Conservation (phyloP, 2,888 invertebrate genomes). For the Stratiomys singularior region DNA sequence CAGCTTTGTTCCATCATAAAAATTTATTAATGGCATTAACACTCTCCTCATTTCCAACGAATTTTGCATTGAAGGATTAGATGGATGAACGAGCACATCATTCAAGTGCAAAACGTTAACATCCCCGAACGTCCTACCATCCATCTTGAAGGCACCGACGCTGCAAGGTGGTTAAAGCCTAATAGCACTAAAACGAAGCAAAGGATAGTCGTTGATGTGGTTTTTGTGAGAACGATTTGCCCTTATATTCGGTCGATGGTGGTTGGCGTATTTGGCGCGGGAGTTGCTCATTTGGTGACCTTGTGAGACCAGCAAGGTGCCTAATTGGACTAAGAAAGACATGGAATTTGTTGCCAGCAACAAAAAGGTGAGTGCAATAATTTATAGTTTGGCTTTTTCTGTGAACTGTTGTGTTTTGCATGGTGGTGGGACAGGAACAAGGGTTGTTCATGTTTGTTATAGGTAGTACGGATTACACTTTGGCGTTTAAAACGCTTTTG, state of each 20-base stretch:
- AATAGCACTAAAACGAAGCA: background rate
- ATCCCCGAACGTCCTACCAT: background rate
- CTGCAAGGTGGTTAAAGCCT: background rate
- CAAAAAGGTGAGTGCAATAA: constrained; percentile 43
- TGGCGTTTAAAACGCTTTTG: too few relatives aligned
- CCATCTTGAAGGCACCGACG: too few relatives aligned
- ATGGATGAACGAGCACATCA: constrained; percentile 18
- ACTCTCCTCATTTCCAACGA: background rate
- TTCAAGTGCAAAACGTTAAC: constrained; percentile 12
- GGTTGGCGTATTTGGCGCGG: background rate
- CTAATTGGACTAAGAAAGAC: constrained; percentile 47
- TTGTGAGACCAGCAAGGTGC: constrained; percentile 2
- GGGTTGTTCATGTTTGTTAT: too few relatives aligned
- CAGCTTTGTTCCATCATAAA: constrained; percentile 12
- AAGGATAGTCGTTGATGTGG: constrained; percentile 6
- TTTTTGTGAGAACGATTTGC: constrained; percentile 4
- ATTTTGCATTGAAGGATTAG: constrained; percentile 9
- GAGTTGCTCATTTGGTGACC: background rate
- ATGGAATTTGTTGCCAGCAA: constrained; percentile 37
- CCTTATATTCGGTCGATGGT: background rate
- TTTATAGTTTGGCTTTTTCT: constrained; percentile 26
- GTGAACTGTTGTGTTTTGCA: background rate
- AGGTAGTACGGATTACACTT: too few relatives aligned
- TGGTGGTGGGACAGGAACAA: background rate
- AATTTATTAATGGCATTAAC: constrained; percentile 31